These are phyloP conservation scores for Philotrypesis tridentata DNA, from an alignment of 1,140 invertebrate genomes.

Conservation along the genomic window DNA sequence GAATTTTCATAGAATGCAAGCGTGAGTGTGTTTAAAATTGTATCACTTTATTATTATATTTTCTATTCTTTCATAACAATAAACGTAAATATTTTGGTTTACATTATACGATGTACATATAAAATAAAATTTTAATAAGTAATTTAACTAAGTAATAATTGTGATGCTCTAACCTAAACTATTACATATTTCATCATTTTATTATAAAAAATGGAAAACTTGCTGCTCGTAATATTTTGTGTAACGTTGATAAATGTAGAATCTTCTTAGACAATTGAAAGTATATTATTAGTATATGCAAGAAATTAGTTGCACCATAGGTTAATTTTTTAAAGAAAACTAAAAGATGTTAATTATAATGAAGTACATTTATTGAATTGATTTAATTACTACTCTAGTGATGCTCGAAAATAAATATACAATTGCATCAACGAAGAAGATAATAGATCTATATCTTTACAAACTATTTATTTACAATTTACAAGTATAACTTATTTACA, in stretches of 20 bases:
- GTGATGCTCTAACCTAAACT: slow-evolving; percentile 25
- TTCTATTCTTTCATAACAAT: slow-evolving; percentile 36
- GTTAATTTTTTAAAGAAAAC: slow-evolving; percentile 43
- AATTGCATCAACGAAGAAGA: slow-evolving; percentile 38
- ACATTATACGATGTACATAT: slow-evolving; percentile 40
- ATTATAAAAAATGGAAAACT: slow-evolving; percentile 29
- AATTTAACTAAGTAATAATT: slow-evolving; percentile 12
- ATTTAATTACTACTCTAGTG: slow-evolving; percentile 15
- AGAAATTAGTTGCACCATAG: slow-evolving; percentile 34
- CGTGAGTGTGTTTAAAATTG: slow-evolving; percentile 20
- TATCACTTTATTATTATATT: slow-evolving; percentile 48
- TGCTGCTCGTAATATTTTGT: slow-evolving; percentile 21
- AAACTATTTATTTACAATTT: slow-evolving; percentile 52
- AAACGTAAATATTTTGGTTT: slow-evolving; percentile 46
- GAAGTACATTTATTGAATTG: slow-evolving; percentile 42
- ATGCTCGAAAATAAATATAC: slow-evolving; percentile 48
- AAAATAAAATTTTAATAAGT: slow-evolving; percentile 33
- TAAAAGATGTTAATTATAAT: slow-evolving; percentile 34
- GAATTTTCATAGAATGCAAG: not conserved
- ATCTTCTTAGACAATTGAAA: not conserved
- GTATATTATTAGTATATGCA: slow-evolving; percentile 13
- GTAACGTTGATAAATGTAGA: slow-evolving; percentile 10
- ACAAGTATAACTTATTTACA: slow-evolving; percentile 50
- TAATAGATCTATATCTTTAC: slow-evolving; percentile 46
- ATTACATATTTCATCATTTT: slow-evolving; percentile 25